Percentiles rank a stretch among this genome's conserved stretches.
Evolutionary conservation across 2,888 invertebrate species (phyloP).

Genomic region (Drosophila ochracea): DNA sequence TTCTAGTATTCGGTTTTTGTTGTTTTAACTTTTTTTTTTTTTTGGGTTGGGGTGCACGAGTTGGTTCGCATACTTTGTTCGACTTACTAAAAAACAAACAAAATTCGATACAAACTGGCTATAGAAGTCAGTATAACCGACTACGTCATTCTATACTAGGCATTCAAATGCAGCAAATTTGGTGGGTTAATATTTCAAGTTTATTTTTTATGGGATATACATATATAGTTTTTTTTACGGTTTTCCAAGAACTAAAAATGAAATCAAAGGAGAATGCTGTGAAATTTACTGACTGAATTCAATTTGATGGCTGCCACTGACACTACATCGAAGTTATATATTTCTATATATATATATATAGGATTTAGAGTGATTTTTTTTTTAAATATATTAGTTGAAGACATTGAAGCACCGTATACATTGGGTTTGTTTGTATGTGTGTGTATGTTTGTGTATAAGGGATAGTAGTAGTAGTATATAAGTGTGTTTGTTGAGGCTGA

Average conservation of each 20-base stretch:
- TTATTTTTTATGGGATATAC: constrained; percentile 30
- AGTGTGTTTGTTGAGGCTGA: constrained; percentile 37
- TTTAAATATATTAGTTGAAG: constrained; percentile 24
- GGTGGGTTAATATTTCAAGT: constrained; percentile 72
- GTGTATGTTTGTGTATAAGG: constrained; percentile 26
- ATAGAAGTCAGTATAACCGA: constrained; percentile 76
- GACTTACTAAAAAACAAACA: constrained; percentile 84
- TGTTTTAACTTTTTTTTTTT: constrained; percentile 3
- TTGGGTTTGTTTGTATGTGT: constrained; percentile 35
- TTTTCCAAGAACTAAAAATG: constrained; percentile 14
- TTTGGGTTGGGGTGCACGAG: constrained; percentile 55
- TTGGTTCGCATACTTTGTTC: constrained; percentile 83
- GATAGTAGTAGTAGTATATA: constrained; percentile 13
- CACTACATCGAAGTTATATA: constrained; percentile 10
- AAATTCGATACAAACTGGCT: constrained; percentile 83
- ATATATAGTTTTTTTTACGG: constrained; percentile 37
- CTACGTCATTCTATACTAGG: constrained; percentile 71
- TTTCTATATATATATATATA: not conserved
- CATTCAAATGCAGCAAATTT: constrained; percentile 73
- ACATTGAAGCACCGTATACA: constrained; percentile 50
- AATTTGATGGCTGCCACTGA: constrained; percentile 11
- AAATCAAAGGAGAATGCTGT: constrained; percentile 14
- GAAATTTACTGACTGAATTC: constrained; percentile 11
- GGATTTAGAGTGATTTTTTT: constrained; percentile 1
- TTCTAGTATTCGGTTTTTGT: constrained; percentile 20